Percentiles rank a stretch among this genome's conserved stretches.
These are phyloP conservation scores for Galago senegalensis DNA, from an alignment of 2,797 vertebrate species.

Conservation along the genomic window DNA sequence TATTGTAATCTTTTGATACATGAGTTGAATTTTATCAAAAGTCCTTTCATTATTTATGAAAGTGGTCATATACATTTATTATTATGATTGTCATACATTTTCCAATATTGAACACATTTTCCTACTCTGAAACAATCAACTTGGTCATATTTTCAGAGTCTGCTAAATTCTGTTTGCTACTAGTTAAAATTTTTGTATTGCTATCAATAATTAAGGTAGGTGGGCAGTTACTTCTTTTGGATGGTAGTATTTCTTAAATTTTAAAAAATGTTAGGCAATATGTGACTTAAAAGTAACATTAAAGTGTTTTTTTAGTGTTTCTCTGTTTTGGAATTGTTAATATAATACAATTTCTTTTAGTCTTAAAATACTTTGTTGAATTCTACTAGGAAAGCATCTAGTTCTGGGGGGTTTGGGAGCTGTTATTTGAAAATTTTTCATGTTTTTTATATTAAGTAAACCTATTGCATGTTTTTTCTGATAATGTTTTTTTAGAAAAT, in stretches of 20 bases:
- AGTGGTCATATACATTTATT: not conserved
- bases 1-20: not conserved
- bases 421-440: not conserved
- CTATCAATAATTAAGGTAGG: not conserved
- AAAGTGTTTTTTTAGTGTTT: not conserved
- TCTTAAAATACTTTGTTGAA: not conserved
- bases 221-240: not conserved
- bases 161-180: not conserved
- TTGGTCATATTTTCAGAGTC: not conserved
- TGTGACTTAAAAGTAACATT: not conserved
- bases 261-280: not conserved
- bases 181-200: not conserved
- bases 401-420: accelerated
- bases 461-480: not conserved
- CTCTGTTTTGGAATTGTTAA: not conserved
- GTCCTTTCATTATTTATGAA: not conserved
- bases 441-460: not conserved
- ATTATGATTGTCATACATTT: not conserved
- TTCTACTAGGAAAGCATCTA: not conserved
- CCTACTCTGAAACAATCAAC: not conserved
- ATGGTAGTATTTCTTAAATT: not conserved
- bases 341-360: not conserved
- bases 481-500: not conserved
- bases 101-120: not conserved
- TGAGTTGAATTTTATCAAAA: not conserved